phyloP scores from a whole-genome alignment of 2,113 vertebrate genomes.

The Oryzias melastigma region DNA sequence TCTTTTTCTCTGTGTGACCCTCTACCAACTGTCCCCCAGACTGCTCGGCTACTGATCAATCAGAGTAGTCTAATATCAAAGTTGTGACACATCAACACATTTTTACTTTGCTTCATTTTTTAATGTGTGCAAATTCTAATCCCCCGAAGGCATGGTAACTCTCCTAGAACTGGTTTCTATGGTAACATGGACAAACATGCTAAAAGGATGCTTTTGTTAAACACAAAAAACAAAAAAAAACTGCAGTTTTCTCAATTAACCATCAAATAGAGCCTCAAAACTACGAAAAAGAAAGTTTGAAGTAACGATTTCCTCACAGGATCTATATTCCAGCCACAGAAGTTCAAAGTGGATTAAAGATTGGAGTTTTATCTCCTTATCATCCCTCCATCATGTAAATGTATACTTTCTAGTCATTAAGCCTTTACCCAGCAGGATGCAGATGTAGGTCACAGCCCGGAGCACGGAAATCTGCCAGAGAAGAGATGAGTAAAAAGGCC shows the following conservation, averaged over 20 bases:
- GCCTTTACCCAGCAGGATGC: neutral
- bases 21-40: no score
- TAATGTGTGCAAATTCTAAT: no score
- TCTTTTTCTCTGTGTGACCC: no score
- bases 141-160: no score
- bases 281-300: neutral
- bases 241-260: neutral
- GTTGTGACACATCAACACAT: no score
- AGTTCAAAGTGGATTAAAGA: neutral
- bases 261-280: no score
- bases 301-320: neutral
- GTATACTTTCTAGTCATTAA: neutral
- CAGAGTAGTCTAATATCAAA: no score
- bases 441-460: constrained; percentile 1
- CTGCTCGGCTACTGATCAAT: no score
- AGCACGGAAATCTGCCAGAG: neutral
- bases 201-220: neutral
- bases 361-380: neutral
- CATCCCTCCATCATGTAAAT: neutral
- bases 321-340: neutral
- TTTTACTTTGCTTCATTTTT: no score
- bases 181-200: no score
- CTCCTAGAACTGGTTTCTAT: no score
- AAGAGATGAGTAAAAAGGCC: neutral
- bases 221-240: neutral